A percentile compares a stretch with the other conserved stretches of the same genome.
phyloP scores from a whole-genome alignment of 2,797 vertebrate species.

The Mionectes olivaceus region DNA sequence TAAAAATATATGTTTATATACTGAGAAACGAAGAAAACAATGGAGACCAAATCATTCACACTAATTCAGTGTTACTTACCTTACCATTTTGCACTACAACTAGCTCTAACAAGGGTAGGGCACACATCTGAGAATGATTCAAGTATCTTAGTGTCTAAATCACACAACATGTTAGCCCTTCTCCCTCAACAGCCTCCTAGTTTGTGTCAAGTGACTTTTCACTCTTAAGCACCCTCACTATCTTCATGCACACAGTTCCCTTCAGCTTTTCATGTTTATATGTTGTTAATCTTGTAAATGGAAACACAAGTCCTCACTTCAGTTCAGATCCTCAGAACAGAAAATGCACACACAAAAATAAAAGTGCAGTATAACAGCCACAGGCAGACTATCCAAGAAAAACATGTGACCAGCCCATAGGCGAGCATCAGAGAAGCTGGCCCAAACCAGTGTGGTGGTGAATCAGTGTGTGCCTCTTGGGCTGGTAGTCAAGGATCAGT shows the following conservation, averaged over 20 bases:
- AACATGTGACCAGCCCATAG: background rate
- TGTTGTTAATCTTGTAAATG: background rate
- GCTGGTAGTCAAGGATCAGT: background rate
- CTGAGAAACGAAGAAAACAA: background rate
- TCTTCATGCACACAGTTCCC: background rate
- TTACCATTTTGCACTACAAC: background rate
- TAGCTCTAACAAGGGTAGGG: background rate
- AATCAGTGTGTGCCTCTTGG: background rate
- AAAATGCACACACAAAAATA: background rate
- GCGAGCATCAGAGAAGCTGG: background rate
- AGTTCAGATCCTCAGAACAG: background rate
- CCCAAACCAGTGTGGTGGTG: background rate
- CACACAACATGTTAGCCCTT: background rate
- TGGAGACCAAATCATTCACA: background rate
- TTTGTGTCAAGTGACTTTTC: background rate
- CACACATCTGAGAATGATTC: background rate
- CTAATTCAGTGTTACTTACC: background rate
- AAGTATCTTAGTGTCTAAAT: background rate
- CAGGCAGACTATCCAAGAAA: background rate
- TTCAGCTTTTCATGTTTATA: background rate
- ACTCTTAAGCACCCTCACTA: background rate
- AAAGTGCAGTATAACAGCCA: background rate
- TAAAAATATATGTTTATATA: background rate
- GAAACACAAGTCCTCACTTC: background rate
- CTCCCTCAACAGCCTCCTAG: background rate